Evolutionary conservation across 2,797 vertebrate species (phyloP).

Genomic region (Hapalemur alaotrensis): DNA sequence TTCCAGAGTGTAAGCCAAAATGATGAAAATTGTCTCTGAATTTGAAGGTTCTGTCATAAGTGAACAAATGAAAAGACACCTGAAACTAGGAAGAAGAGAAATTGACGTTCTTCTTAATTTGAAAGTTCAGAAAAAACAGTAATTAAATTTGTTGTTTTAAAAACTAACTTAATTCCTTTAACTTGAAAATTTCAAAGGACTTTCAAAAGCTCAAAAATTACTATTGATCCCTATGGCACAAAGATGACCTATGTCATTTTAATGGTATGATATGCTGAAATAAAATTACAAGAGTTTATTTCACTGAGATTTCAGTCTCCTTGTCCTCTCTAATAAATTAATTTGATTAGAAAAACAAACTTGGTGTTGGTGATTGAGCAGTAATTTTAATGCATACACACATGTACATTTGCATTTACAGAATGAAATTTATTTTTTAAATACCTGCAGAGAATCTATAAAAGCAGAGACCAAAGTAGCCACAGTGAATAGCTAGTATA

Average conservation of each 20-base stretch:
- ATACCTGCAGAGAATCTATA: neutral
- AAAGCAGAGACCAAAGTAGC: neutral
- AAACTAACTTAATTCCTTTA: conserved; percentile 62
- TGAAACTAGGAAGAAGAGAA: conserved; percentile 3
- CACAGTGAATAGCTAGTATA: neutral
- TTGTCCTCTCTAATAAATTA: neutral
- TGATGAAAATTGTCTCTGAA: conserved; percentile 64
- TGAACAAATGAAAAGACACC: conserved; percentile 51
- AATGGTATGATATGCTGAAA: neutral
- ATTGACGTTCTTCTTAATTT: conserved; percentile 52
- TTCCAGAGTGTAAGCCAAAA: conserved; percentile 13
- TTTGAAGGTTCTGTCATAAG: conserved; percentile 15
- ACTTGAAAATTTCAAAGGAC: conserved; percentile 59
- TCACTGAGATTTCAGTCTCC: neutral
- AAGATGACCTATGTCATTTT: conserved; percentile 25
- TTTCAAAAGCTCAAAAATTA: conserved; percentile 42
- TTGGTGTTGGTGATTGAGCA: neutral
- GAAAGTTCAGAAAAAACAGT: conserved; percentile 25
- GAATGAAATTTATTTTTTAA: neutral
- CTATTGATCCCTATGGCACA: neutral
- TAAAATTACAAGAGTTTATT: neutral
- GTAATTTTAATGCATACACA: neutral
- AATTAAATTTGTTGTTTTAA: conserved; percentile 65
- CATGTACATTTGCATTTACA: neutral
- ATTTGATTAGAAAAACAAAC: neutral